phyloP scores from a whole-genome alignment of 1,140 invertebrate genomes.

The Stegodyphus dumicola region DNA sequence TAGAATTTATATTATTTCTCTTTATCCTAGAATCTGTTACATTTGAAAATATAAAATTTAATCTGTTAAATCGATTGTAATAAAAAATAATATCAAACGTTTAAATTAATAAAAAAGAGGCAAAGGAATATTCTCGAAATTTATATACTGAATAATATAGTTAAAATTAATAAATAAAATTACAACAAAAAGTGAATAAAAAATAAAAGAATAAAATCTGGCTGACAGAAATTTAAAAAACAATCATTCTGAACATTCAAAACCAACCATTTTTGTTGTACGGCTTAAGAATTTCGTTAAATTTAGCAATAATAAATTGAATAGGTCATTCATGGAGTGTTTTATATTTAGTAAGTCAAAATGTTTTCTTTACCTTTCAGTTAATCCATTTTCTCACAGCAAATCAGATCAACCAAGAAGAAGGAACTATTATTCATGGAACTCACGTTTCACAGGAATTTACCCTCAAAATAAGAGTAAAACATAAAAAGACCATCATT shows the following conservation, averaged over 20 bases:
- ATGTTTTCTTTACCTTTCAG: constrained; percentile 21
- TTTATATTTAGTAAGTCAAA: neutral
- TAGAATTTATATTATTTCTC: too few relatives aligned
- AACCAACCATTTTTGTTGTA: neutral
- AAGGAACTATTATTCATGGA: constrained; percentile 21
- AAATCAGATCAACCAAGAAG: neutral
- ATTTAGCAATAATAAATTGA: neutral
- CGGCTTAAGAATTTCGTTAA: neutral
- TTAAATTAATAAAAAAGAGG: too few relatives aligned
- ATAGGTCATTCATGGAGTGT: neutral
- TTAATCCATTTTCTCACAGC: constrained; percentile 11
- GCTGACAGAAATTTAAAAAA: too few relatives aligned
- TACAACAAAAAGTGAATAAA: too few relatives aligned
- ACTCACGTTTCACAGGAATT: constrained; percentile 21
- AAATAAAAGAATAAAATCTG: too few relatives aligned
- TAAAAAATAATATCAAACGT: too few relatives aligned
- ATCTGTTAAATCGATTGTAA: too few relatives aligned
- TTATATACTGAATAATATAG: too few relatives aligned
- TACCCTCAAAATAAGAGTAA: neutral
- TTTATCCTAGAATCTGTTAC: too few relatives aligned
- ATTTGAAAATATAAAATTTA: too few relatives aligned
- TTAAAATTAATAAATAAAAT: too few relatives aligned
- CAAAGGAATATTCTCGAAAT: too few relatives aligned
- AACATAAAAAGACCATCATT: neutral
- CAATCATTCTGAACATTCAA: neutral